These are phyloP conservation scores for Luscinia luscinia DNA, from an alignment of 2,797 vertebrate genomes.

Conservation along the genomic window DNA sequence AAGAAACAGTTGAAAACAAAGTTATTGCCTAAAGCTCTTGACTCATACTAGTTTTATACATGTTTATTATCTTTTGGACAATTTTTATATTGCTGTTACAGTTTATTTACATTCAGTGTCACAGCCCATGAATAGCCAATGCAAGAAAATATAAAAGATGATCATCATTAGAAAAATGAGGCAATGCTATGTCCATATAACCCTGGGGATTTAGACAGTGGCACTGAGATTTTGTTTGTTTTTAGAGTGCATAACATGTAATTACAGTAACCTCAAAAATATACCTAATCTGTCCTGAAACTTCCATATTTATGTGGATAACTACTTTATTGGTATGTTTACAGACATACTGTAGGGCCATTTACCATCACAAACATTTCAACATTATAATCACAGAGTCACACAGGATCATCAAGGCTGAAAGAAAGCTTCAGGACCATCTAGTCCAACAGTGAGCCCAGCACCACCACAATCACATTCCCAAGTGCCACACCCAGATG, in stretches of 20 bases:
- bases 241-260: background rate
- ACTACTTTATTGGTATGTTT: background rate
- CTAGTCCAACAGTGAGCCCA: background rate
- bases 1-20: constrained; percentile 27
- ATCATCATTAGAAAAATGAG: background rate
- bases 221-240: background rate
- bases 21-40: background rate
- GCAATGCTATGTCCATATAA: background rate
- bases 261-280: background rate
- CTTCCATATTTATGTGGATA: background rate
- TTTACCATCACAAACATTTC: background rate
- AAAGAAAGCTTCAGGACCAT: background rate
- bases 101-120: background rate
- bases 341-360: background rate
- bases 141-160: background rate
- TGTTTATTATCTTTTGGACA: background rate
- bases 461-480: background rate
- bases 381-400: background rate
- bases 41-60: background rate
- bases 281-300: background rate
- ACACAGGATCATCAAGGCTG: background rate
- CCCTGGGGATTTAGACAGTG: background rate
- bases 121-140: background rate
- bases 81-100: background rate
- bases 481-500: background rate